phyloP scores from a whole-genome alignment of 2,888 invertebrate genomes.

The Eilema depressum region DNA sequence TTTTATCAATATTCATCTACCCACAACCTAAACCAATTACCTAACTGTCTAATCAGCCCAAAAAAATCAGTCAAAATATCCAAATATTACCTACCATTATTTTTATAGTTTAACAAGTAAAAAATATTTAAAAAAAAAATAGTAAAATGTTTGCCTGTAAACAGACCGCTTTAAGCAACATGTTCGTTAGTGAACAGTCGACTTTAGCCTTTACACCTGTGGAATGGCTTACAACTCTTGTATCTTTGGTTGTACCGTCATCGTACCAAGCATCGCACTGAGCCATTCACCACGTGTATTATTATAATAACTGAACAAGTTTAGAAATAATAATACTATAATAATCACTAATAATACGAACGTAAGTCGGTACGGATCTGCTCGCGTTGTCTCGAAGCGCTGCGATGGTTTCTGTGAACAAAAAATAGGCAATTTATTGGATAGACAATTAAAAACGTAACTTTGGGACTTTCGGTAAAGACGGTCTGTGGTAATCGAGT shows the following conservation, averaged over 20 bases:
- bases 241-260: not conserved
- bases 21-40: not conserved
- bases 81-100: not conserved
- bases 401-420: slow-evolving; percentile 49
- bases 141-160: slow-evolving; percentile 3
- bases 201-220: not conserved
- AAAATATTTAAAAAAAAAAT: not conserved
- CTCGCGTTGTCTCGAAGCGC: slow-evolving; percentile 35
- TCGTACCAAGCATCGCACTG: not conserved
- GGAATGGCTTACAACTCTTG: not conserved
- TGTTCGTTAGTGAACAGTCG: not conserved
- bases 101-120: not conserved
- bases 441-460: not conserved
- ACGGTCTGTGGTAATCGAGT: no score
- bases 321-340: slow-evolving; percentile 14
- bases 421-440: slow-evolving; percentile 14
- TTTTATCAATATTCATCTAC: not conserved
- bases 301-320: slow-evolving; percentile 5
- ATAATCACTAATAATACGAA: slow-evolving; percentile 56
- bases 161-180: not conserved
- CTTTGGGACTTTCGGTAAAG: no score
- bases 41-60: not conserved
- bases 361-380: slow-evolving; percentile 52
- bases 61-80: not conserved
- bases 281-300: not conserved